These are phyloP conservation scores for Phaenicophaeus curvirostris DNA, from an alignment of 2,797 vertebrate species.

Conservation along the genomic window DNA sequence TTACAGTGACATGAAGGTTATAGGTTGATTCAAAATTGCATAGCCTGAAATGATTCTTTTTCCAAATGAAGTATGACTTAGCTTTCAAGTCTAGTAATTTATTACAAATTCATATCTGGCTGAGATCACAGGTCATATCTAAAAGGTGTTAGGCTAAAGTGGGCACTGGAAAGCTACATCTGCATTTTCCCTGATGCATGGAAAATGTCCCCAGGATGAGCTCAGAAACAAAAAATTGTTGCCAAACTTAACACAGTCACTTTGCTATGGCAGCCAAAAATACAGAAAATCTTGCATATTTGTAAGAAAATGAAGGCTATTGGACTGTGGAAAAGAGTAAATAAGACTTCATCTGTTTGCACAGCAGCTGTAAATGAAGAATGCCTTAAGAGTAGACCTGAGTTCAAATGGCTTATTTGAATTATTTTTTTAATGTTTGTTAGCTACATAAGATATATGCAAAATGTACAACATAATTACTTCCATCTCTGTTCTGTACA, in stretches of 20 bases:
- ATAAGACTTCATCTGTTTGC: neutral
- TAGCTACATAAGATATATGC: neutral
- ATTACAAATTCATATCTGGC: neutral
- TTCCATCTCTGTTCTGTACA: neutral
- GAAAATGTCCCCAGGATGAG: neutral
- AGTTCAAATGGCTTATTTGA: neutral
- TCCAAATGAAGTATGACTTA: slow-evolving; percentile 16
- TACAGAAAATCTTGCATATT: neutral
- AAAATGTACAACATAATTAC: neutral
- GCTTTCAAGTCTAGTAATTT: slow-evolving; percentile 10
- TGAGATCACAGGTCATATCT: neutral
- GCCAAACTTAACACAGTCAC: neutral
- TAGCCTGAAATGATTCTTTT: neutral
- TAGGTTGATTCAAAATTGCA: slow-evolving; percentile 2
- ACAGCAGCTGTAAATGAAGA: neutral
- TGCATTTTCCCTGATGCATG: neutral
- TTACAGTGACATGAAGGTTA: neutral
- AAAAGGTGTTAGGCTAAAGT: neutral
- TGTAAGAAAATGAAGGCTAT: neutral
- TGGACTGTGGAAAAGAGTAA: neutral
- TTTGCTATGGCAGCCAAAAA: neutral
- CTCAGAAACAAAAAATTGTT: neutral
- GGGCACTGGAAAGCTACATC: neutral
- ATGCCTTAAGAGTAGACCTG: neutral
- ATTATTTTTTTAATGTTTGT: neutral